Conservation (phyloP, 2,113 vertebrate species). For the Willisornis vidua region DNA sequence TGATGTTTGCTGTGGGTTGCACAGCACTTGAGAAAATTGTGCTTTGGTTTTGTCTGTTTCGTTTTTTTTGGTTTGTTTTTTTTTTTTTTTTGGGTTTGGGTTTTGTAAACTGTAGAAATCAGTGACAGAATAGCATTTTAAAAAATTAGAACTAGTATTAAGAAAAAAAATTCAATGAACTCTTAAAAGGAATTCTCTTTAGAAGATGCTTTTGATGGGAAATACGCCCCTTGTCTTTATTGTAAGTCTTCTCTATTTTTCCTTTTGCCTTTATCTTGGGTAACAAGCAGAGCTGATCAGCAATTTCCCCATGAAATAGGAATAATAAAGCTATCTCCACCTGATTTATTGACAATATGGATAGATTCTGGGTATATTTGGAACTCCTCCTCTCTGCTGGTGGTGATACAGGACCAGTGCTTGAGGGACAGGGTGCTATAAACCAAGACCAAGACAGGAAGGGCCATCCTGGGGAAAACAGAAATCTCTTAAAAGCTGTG, state of each 20-base stretch:
- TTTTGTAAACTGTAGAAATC: background rate
- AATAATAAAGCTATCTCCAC: slow-evolving; percentile 15
- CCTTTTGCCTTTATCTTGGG: background rate
- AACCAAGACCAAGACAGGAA: background rate
- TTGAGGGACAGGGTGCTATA: background rate
- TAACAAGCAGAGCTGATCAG: slow-evolving; percentile 27
- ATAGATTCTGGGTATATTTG: background rate
- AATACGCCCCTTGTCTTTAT: background rate
- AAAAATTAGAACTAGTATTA: background rate
- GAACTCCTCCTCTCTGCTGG: background rate
- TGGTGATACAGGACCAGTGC: background rate
- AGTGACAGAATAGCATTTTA: background rate
- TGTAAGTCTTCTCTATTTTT: background rate
- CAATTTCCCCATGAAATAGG: slow-evolving; percentile 12
- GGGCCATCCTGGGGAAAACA: background rate
- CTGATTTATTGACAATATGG: background rate
- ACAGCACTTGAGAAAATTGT: background rate
- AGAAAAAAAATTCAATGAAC: background rate
- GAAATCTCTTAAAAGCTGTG: slow-evolving; percentile 28
- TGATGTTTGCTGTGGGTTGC: background rate
- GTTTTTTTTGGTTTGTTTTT: background rate
- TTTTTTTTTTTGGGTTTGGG: background rate
- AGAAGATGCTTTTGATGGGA: background rate
- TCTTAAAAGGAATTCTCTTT: background rate
- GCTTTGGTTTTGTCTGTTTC: background rate